Evolutionary conservation across 2,888 invertebrate species (phyloP), one percentile per base, ranked within the genome.

Genomic region (Dromius quadrimaculatus): DNA sequence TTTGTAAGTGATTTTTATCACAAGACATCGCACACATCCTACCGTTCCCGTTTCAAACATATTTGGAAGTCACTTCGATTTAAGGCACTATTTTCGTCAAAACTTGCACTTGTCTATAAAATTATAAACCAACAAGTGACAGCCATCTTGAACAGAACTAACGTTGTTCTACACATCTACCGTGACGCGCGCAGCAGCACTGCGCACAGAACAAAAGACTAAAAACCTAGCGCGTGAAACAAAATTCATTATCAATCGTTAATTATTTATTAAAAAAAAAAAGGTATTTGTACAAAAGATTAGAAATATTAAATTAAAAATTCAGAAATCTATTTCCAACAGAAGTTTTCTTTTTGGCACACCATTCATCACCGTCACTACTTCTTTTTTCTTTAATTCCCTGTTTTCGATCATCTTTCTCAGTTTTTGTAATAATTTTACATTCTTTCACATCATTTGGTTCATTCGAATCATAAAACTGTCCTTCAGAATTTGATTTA

Each of bases 61-160:
- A 73, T 72, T 72, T 71, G 72, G 74, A 76, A 76, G 73, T 76
- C 75, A 73, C 76, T 73, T 71, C 73, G 74, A 71, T 69, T 72
- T 77, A 79, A 78, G 77, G 78, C 78, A 78, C 78, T 77, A 72
- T 75, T 74, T 77, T 78, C 76, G 75, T 75, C 74, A 74, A 74
- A 77, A 76, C 73, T 66, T 47, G 50, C 70, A 70, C 72, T 77
- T 76, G 75, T 75, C 77, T 76, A 79, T 72, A 76, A 76, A 76
- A 76, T 74, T 74, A 74, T 74, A 74, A 76, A 81, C 81, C 81
- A 82, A 82, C 82, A 82, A 82, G 82, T 82, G 82, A 81, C 81
- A 81, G 82, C 82, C 82, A 82, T 82, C 76, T 82, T 82, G 80
- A 73, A 63, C 20, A 11, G 45, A 41, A 59, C 34, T 43, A 59